Evolutionary conservation across 2,797 vertebrate species (phyloP).

Genomic region (Cryptoprocta ferox): DNA sequence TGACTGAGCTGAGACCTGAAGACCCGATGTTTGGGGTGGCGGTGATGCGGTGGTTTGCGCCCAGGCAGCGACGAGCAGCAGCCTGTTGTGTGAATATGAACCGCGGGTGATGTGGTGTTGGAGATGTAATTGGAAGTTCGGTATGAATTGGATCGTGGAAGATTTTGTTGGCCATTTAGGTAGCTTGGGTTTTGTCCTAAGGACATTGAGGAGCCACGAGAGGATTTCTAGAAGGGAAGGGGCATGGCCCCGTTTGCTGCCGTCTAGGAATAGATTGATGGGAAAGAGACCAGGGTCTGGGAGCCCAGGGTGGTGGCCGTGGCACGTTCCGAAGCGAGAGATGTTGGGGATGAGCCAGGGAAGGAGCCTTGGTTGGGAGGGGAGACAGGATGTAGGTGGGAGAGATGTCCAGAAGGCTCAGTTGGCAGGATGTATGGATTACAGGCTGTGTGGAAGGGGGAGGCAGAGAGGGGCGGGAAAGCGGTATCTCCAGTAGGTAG

Average conservation of each 20-base stretch:
- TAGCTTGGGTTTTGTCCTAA: neutral
- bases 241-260: neutral
- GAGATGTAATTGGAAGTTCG: neutral
- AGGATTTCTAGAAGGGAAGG: neutral
- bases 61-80: neutral
- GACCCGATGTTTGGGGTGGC: neutral
- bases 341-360: neutral
- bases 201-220: neutral
- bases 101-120: neutral
- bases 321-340: neutral
- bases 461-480: rapidly evolving
- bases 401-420: neutral
- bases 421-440: neutral
- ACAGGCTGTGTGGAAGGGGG: neutral
- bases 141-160: neutral
- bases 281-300: neutral
- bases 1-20: neutral
- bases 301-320: neutral
- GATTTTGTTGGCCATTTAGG: neutral
- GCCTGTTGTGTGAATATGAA: neutral
- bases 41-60: neutral
- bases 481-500: neutral
- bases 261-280: neutral
- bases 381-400: too few relatives aligned
- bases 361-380: neutral